Conservation (phyloP, 2,113 vertebrate genomes). For the Peromyscus polionotus region DNA sequence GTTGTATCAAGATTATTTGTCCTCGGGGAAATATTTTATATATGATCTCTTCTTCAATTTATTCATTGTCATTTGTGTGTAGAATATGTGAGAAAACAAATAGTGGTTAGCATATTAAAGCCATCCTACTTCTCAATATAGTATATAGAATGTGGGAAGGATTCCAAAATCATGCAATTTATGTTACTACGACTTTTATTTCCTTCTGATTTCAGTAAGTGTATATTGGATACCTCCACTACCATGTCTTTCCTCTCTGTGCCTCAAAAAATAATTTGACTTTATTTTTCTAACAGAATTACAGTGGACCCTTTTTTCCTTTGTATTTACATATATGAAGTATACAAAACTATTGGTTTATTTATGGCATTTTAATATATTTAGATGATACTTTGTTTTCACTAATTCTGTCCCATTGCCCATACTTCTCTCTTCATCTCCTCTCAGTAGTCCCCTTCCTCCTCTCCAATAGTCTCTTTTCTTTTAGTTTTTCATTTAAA, state of each 20-base stretch:
- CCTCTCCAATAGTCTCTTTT: neutral
- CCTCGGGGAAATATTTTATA: neutral
- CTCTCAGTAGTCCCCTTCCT: neutral
- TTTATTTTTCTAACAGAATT: neutral
- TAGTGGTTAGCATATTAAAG: neutral
- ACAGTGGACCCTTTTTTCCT: neutral
- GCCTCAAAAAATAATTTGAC: neutral
- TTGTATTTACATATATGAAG: neutral
- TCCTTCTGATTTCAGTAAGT: conserved; percentile 5
- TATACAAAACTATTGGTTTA: neutral
- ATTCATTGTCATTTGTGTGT: neutral
- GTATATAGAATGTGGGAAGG: neutral
- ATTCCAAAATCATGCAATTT: neutral
- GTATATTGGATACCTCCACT: neutral
- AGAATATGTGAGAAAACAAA: neutral
- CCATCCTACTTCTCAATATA: neutral
- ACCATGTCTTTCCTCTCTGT: accelerated
- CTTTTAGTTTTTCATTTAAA: neutral
- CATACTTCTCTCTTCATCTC: neutral
- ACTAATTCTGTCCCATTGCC: neutral
- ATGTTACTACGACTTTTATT: neutral
- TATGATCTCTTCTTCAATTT: neutral
- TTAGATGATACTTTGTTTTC: neutral
- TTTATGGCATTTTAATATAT: neutral
- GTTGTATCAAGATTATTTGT: neutral